These are phyloP conservation scores for Micrastur ruficollis DNA, from an alignment of 2,797 vertebrate genomes.

Conservation along the genomic window DNA sequence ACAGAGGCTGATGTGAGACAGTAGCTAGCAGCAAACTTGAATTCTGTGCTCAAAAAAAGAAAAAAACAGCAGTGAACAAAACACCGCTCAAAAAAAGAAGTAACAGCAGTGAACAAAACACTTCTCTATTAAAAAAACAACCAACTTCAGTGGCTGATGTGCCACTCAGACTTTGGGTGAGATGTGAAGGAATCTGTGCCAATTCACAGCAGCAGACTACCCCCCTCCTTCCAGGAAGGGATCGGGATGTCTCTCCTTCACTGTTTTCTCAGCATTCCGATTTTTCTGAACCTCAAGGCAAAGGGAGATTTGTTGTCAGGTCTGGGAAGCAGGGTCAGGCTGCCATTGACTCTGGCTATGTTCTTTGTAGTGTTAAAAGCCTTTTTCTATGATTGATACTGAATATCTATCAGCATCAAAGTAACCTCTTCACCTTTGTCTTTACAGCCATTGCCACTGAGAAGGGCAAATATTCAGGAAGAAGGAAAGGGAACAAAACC, in stretches of 20 bases:
- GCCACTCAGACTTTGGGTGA: background rate
- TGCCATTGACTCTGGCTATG: background rate
- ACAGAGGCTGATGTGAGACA: background rate
- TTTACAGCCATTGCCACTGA: background rate
- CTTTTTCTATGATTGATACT: fast-evolving
- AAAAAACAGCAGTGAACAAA: background rate
- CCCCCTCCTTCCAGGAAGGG: background rate
- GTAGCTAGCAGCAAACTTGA: background rate
- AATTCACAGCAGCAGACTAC: background rate
- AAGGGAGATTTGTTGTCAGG: background rate
- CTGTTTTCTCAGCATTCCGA: background rate
- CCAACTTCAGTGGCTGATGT: background rate
- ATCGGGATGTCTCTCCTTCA: background rate
- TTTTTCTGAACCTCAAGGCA: background rate
- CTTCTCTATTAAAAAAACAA: fast-evolving
- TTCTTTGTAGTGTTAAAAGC: background rate
- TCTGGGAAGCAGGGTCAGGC: background rate
- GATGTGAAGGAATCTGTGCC: background rate
- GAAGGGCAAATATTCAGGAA: background rate
- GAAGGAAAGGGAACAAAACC: background rate
- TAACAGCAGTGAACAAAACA: background rate
- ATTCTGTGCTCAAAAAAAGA: background rate
- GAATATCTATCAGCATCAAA: background rate
- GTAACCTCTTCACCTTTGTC: background rate
- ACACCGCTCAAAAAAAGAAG: background rate